These are phyloP conservation scores for Siderastrea radians DNA, from an alignment of 92 coral and sea anemone species.

Conservation along the genomic window DNA sequence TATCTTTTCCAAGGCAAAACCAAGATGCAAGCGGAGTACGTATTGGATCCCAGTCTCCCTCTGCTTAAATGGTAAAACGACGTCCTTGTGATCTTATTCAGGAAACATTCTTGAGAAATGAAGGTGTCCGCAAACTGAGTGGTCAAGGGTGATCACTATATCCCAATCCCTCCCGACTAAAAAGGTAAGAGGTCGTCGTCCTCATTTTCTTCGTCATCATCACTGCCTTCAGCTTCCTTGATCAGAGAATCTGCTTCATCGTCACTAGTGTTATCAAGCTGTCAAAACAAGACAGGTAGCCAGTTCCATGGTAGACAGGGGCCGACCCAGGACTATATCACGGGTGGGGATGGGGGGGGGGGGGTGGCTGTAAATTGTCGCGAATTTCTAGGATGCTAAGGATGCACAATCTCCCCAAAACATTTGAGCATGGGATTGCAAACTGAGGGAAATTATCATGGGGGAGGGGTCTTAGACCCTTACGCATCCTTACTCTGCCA, in stretches of 20 bases:
- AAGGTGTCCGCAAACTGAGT: background rate
- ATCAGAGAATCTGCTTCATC: constrained; percentile 49
- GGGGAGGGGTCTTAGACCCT: too few species aligned
- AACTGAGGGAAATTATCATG: too few species aligned
- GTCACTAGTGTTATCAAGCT: constrained; percentile 29
- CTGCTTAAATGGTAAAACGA: background rate
- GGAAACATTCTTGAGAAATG: background rate
- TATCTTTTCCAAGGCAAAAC: background rate
- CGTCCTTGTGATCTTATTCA: background rate
- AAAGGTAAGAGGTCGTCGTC: constrained; percentile 55
- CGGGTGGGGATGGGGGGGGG: too few species aligned
- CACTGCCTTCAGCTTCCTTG: constrained; percentile 57
- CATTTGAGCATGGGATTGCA: too few species aligned
- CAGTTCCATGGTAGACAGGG: too few species aligned
- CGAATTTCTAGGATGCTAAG: too few species aligned
- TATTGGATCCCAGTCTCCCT: background rate
- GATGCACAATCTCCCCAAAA: too few species aligned
- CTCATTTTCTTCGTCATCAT: constrained; percentile 63
- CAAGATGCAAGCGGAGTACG: background rate
- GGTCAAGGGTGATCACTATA: background rate
- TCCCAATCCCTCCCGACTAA: constrained; percentile 16
- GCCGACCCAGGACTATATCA: too few species aligned
- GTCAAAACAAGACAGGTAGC: background rate
- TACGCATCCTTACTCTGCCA: too few species aligned
- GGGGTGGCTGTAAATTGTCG: too few species aligned